Percentiles rank a stretch among this genome's conserved stretches.
These are phyloP conservation scores for Rhinatrema bivittatum DNA, from an alignment of 2,797 vertebrate species.

Conservation along the genomic window DNA sequence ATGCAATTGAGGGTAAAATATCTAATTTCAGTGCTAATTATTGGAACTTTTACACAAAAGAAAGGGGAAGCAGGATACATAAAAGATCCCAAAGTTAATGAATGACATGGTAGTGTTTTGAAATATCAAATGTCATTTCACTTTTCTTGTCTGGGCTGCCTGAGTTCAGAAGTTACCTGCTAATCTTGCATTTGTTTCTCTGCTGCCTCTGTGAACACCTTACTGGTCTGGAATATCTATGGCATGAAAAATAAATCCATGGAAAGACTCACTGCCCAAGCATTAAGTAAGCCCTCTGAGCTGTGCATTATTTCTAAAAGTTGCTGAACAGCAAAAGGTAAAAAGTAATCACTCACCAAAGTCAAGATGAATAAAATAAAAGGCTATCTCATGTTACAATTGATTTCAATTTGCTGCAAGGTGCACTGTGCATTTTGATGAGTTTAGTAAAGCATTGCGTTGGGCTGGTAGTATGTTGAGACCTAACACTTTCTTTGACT, in stretches of 20 bases:
- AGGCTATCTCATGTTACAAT: conserved; percentile 42
- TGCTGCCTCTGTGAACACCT: too few species aligned
- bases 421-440: conserved; percentile 34
- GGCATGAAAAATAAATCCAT: conserved; percentile 28
- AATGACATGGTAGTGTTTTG: too few species aligned
- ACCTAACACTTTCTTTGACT: conserved; percentile 11
- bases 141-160: too few species aligned
- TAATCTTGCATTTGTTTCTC: neutral
- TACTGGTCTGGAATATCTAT: too few species aligned
- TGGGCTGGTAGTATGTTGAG: conserved; percentile 20
- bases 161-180: too few species aligned
- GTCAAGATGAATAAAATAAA: conserved; percentile 45
- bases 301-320: conserved; percentile 32
- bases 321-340: conserved; percentile 41
- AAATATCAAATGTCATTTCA: too few species aligned
- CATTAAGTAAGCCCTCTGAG: conserved; percentile 23
- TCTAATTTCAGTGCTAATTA: too few species aligned
- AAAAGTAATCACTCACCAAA: conserved; percentile 43
- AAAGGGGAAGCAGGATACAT: too few species aligned
- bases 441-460: conserved; percentile 3
- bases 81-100: too few species aligned
- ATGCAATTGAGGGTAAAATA: too few species aligned
- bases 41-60: too few species aligned
- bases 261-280: conserved; percentile 23
- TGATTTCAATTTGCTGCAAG: conserved; percentile 48